These are phyloP conservation scores for Achroia grisella DNA, from an alignment of 1,140 invertebrate genomes.

Conservation along the genomic window DNA sequence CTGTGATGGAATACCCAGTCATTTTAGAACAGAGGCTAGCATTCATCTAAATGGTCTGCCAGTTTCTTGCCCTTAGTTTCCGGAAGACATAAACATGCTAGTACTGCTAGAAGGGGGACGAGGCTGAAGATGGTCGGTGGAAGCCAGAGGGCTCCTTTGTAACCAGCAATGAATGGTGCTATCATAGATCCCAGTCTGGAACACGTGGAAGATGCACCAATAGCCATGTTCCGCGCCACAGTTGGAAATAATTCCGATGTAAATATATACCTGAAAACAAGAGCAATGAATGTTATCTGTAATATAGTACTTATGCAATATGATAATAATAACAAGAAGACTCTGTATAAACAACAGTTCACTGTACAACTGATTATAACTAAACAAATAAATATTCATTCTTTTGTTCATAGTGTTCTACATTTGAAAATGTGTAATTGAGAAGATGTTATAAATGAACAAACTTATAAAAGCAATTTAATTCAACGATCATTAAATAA, in stretches of 20 bases:
- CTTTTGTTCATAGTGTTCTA: too few relatives aligned
- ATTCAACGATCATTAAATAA: too few relatives aligned
- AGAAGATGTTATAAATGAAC: too few relatives aligned
- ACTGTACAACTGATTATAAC: too few relatives aligned
- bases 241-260: constrained; percentile 72
- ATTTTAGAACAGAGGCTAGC: constrained; percentile 3
- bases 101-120: constrained; percentile 73
- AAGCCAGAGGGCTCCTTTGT: constrained; percentile 50
- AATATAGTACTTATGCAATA: too few relatives aligned
- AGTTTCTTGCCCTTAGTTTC: constrained; percentile 46
- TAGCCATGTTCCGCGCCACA: constrained; percentile 65
- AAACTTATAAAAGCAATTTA: too few relatives aligned
- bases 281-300: too few relatives aligned
- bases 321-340: too few relatives aligned
- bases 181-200: constrained; percentile 66
- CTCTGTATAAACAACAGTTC: too few relatives aligned
- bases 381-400: too few relatives aligned
- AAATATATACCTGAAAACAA: constrained; percentile 60
- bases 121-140: constrained; percentile 79
- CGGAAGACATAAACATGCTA: constrained; percentile 76
- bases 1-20: background rate
- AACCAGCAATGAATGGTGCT: constrained; percentile 58
- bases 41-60: constrained; percentile 18
- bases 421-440: too few relatives aligned
- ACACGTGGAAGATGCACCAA: constrained; percentile 64